These are phyloP conservation scores for Ichneumoninae sp. DNA, from an alignment of 2,888 invertebrate species.

Conservation along the genomic window DNA sequence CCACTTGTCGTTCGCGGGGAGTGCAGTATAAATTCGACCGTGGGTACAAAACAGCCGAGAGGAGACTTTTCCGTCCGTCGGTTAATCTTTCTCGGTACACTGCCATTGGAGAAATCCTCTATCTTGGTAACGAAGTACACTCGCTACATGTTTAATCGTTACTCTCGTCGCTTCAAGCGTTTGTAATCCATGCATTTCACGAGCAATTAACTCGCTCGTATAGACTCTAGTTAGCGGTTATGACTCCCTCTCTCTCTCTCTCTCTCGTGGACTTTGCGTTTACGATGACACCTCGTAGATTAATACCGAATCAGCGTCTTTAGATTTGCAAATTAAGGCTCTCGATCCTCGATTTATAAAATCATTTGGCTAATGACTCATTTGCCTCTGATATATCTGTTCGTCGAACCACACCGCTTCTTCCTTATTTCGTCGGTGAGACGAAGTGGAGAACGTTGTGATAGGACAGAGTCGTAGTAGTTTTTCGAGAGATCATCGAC, in stretches of 20 bases:
- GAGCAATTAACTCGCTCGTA: slow-evolving; percentile 35
- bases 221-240: not conserved
- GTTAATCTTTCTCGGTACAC: slow-evolving; percentile 25
- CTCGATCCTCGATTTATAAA: not conserved
- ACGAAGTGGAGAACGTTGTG: slow-evolving; percentile 35
- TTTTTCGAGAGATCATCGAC: slow-evolving; percentile 55
- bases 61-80: not conserved
- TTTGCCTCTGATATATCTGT: slow-evolving; percentile 47
- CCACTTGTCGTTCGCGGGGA: slow-evolving; percentile 61
- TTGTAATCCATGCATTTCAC: slow-evolving; percentile 27
- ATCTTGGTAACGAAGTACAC: slow-evolving; percentile 18
- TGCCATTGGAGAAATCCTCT: not conserved
- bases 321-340: not conserved
- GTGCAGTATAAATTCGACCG: slow-evolving; percentile 62
- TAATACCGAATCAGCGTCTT: slow-evolving; percentile 36
- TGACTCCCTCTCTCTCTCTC: not conserved
- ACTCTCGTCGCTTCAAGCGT: slow-evolving; percentile 13
- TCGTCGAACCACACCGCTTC: slow-evolving; percentile 30
- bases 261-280: not conserved
- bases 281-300: not conserved
- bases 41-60: slow-evolving; percentile 22
- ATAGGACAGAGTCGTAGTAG: slow-evolving; percentile 42
- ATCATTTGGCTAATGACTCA: slow-evolving; percentile 56
- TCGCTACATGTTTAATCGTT: slow-evolving; percentile 7
- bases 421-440: slow-evolving; percentile 6